Evolutionary conservation across 2,888 invertebrate genomes (phyloP), one percentile per base, ranked within the genome.

Genomic region (Diarsia dahlii): DNA sequence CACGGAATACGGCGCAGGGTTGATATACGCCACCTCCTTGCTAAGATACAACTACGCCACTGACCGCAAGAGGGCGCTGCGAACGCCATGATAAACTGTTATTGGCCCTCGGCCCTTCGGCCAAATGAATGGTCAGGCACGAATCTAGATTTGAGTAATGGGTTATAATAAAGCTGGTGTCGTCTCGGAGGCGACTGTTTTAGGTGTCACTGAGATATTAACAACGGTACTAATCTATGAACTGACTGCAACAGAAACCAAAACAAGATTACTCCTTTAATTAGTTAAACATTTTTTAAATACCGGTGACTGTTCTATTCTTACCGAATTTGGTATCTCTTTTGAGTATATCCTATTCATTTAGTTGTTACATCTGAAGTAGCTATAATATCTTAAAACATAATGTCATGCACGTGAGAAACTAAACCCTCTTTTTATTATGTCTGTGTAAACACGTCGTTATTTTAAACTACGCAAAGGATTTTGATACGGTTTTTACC

Each of bases 61-160:
- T 81, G 88, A 90, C 91, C 92, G 87, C 92, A 89, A 86, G 87
- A 89, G 89, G 87, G 78, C 84, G 72, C 83, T 70, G 84, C 89
- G 88, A 90, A 69, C 74, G 67, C 81, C 80, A 85, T 92, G 90
- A 92, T 91, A 85, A 90, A 91, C 84, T 89, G 91, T 91, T 91
- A 92, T 91, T 90, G 89, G 90, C 86, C 86, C 83, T 82, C 83
- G 84, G 87, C 84, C 90, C 90, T 88, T 89, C 84, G 84, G 56
- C 84, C 81, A 87, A 91, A 90, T 89, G 90, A 89, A 91, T 90
- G 89, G 86, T 85, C 88, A 87, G 83, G 76, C 88, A 86, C 81
- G 85, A 84, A 82, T 87, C 82, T 85, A 86, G 85, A 86, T 90
- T 90, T 91, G 90, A 91, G 80, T 85, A 85, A 90, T 89, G 85